Evolutionary conservation across 2,888 invertebrate genomes (phyloP).

Genomic region (Synergus gifuensis): DNA sequence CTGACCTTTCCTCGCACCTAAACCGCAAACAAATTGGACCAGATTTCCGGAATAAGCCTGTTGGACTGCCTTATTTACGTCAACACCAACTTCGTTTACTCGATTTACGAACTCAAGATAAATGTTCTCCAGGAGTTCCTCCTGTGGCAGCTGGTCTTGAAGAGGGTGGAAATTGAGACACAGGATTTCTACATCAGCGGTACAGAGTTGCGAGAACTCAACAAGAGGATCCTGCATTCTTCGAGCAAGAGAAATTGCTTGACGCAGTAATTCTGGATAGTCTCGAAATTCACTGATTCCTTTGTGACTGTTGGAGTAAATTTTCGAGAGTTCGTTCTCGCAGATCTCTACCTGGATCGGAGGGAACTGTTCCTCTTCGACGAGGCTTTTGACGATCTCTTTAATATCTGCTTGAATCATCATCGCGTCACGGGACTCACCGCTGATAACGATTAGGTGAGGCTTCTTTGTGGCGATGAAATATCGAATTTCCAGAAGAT

Average conservation of each 20-base stretch:
- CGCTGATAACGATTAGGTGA: conserved; percentile 94
- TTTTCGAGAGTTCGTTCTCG: conserved; percentile 95
- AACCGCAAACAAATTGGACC: conserved; percentile 97
- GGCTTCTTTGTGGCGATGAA: conserved; percentile 95
- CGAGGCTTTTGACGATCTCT: conserved; percentile 86
- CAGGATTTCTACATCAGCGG: conserved; percentile 96
- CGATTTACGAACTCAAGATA: conserved; percentile 95
- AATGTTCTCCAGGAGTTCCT: conserved; percentile 91
- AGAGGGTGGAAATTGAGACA: conserved; percentile 95
- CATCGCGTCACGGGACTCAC: conserved; percentile 92
- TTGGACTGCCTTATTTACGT: conserved; percentile 95
- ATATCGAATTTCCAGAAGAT: conserved; percentile 84
- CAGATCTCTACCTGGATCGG: conserved; percentile 95
- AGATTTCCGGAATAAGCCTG: conserved; percentile 92
- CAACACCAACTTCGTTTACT: conserved; percentile 98
- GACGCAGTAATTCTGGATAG: conserved; percentile 96
- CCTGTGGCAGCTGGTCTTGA: conserved; percentile 89
- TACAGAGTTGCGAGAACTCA: conserved; percentile 97
- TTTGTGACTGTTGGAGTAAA: conserved; percentile 94
- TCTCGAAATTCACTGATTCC: conserved; percentile 95
- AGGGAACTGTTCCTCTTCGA: conserved; percentile 93
- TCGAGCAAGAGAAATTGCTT: conserved; percentile 95
- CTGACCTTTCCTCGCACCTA: conserved; percentile 96
- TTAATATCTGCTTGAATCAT: conserved; percentile 89
- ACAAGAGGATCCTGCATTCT: conserved; percentile 96